phyloP scores from a whole-genome alignment of 2,113 vertebrate genomes.

The Stegostoma tigrinum region DNA sequence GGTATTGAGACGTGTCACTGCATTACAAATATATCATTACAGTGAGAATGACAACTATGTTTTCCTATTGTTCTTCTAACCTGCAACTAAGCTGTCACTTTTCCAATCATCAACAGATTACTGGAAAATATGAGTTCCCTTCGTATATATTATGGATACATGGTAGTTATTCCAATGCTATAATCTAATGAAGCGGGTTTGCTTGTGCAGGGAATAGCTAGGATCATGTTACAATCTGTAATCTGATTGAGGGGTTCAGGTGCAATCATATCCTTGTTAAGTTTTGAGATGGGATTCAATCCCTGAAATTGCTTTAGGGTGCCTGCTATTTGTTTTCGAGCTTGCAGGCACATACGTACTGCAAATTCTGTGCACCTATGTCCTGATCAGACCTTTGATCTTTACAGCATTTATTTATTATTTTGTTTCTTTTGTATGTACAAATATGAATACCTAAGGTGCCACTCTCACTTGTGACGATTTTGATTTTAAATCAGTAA shows the following conservation, averaged over 20 bases:
- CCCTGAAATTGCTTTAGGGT: not conserved
- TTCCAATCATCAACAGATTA: not conserved
- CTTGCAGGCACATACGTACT: not conserved
- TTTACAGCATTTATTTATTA: not conserved
- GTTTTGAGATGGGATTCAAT: not conserved
- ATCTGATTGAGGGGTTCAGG: slow-evolving; percentile 25
- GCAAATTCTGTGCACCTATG: not conserved
- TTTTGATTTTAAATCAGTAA: not conserved
- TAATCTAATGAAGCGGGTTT: not conserved
- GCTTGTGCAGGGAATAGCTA: not conserved
- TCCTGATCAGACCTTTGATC: not conserved
- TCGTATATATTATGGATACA: not conserved
- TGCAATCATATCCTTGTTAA: not conserved
- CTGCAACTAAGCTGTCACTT: not conserved
- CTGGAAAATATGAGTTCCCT: not conserved
- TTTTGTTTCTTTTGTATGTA: not conserved
- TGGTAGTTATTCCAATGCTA: not conserved
- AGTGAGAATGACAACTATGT: not conserved
- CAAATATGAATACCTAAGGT: not conserved
- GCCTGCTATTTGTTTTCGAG: not conserved
- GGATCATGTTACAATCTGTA: slow-evolving; percentile 18
- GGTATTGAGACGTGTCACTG: not conserved
- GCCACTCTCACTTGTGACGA: not conserved
- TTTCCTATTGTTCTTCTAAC: not conserved
- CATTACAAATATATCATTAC: not conserved